Evolutionary conservation across 2,888 invertebrate species (phyloP), one percentile per base, ranked within the genome.

Genomic region (Standfussiana lucernea): DNA sequence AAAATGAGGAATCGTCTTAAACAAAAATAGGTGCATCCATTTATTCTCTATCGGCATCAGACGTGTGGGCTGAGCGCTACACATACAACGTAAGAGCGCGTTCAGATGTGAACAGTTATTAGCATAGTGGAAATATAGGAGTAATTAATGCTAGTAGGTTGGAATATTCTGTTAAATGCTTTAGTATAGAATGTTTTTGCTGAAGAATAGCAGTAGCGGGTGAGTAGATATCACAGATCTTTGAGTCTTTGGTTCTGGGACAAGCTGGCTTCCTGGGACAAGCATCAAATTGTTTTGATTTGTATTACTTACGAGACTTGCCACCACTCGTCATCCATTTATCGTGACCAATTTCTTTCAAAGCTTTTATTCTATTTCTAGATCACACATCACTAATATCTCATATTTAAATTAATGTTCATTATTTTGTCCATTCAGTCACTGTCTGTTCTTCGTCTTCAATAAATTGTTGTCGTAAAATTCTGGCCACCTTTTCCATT

Each of bases 11-110:
- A 95, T 95, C 91, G 94, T 88, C 92, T 90, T 86, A 90, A 89
- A 93, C 92, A 92, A 93, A 89, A 93, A 94, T 95, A 93, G 95
- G 94, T 95, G 94, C 94, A 93, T 95, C 92, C 95, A 93, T 94
- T 93, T 93, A 92, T 94, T 92, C 89, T 89, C 87, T 91, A 93
- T 94, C 92, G 92, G 90, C 86, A 84, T 82, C 79, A 87, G 83
- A 88, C 91, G 91, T 91, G 91, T 91, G 89, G 89, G 90, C 84
- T 88, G 86, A 75, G 77, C 35, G 82, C 84, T 85, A 78, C 79
- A 84, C 79, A 84, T 75, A 79, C 72, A 77, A 73, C 50, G 59
- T 87, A 83, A 87, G 81, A 73, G 37, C 71, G 80, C 40, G 78
- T 86, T 83, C 83, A 88, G 67, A 86, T 72, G 7, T 1, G 28